phyloP scores from a whole-genome alignment of 2,888 invertebrate genomes.

The Dynastes tityus region DNA sequence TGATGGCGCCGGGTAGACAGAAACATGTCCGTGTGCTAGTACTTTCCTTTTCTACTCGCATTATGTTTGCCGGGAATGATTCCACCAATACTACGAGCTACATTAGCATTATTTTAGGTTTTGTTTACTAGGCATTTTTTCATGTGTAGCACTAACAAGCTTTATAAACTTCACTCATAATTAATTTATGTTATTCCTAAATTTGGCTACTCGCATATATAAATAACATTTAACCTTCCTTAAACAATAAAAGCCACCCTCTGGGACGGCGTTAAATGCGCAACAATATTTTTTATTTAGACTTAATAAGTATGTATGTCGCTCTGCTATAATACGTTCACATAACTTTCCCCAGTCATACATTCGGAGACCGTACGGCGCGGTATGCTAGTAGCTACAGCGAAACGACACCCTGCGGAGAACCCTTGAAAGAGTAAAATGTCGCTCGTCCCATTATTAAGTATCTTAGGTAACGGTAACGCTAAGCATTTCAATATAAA shows the following conservation, averaged over 20 bases:
- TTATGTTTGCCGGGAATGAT: no score
- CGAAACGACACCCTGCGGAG: constrained; percentile 36
- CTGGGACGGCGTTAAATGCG: not conserved
- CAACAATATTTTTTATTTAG: constrained; percentile 34
- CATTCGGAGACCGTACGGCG: not conserved
- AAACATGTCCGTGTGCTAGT: no score
- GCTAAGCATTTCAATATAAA: constrained; percentile 33
- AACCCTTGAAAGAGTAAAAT: constrained; percentile 32
- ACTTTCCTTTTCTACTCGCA: no score
- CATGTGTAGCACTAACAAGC: no score
- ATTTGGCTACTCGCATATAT: not conserved
- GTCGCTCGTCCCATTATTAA: constrained; percentile 32
- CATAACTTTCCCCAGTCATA: constrained; percentile 11
- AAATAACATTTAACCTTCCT: not conserved
- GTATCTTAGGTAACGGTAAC: constrained; percentile 28
- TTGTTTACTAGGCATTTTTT: no score
- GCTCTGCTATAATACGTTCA: not conserved
- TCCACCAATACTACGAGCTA: no score
- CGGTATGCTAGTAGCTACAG: not conserved
- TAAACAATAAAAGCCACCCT: not conserved
- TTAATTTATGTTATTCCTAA: not conserved
- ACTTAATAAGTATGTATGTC: constrained; percentile 31
- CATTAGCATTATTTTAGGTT: no score
- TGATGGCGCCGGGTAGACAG: no score
- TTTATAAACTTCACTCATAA: no score